Conservation (phyloP, 2,888 invertebrate genomes). For the Tinea pellionella region DNA sequence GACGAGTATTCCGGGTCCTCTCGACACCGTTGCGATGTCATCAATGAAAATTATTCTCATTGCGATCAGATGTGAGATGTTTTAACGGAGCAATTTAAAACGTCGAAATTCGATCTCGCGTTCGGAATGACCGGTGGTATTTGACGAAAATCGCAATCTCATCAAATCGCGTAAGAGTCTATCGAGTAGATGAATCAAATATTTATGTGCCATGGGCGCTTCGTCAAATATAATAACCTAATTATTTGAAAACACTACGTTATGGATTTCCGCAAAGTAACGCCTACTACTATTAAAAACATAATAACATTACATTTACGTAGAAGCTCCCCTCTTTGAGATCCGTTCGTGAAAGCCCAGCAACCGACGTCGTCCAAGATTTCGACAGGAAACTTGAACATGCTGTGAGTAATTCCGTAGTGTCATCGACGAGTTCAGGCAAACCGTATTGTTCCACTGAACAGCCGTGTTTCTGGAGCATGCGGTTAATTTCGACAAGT, state of each 20-base stretch:
- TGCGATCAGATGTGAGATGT: conserved; percentile 15
- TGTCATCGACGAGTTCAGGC: neutral
- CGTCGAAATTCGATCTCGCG: conserved; percentile 13
- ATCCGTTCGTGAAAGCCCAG: conserved; percentile 13
- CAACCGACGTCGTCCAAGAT: conserved; percentile 11
- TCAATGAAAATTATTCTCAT: conserved; percentile 14
- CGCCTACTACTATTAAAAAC: too few relatives aligned
- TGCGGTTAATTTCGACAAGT: neutral
- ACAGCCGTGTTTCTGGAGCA: neutral
- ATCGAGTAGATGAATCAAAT: conserved; percentile 15
- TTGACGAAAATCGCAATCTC: conserved; percentile 18
- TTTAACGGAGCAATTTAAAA: conserved; percentile 12
- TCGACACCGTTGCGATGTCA: conserved; percentile 14
- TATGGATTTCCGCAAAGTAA: too few relatives aligned
- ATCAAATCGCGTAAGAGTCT: conserved; percentile 15
- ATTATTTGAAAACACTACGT: neutral
- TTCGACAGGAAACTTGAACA: conserved; percentile 15
- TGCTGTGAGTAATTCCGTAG: conserved; percentile 13
- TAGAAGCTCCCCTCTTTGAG: neutral
- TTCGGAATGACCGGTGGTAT: conserved; percentile 17
- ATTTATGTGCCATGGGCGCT: conserved; percentile 16
- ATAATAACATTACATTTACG: neutral
- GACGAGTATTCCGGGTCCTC: neutral
- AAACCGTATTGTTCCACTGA: neutral
- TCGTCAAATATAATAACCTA: conserved; percentile 15